Conservation (phyloP, 35 echinoderm and acorn worm species). For the Patiria miniata region DNA sequence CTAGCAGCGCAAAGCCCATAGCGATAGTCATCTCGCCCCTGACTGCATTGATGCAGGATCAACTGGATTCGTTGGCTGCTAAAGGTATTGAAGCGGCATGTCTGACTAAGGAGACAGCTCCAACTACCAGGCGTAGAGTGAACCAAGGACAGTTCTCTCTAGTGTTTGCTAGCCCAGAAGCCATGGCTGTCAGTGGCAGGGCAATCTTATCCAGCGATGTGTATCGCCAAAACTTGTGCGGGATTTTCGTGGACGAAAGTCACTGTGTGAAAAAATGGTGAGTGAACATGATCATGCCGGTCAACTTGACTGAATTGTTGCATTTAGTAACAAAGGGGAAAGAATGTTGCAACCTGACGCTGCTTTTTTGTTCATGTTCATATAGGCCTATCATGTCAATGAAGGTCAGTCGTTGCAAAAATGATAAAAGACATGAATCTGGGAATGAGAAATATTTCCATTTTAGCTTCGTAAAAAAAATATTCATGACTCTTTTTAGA, state of each 20-base stretch:
- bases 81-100: neutral
- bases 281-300: neutral
- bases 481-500: no score
- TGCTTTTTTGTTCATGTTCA: no score
- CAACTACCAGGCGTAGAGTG: neutral
- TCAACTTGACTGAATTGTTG: no score
- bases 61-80: neutral
- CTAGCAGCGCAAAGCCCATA: neutral
- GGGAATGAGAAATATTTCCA: no score
- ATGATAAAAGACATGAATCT: no score
- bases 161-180: constrained; percentile 39
- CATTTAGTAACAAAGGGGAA: no score
- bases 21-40: constrained; percentile 13
- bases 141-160: neutral
- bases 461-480: no score
- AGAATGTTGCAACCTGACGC: no score
- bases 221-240: neutral
- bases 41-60: constrained; percentile 13
- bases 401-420: no score
- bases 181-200: neutral
- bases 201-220: neutral
- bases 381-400: no score
- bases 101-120: neutral
- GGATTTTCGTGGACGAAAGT: neutral
- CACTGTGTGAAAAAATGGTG: constrained; percentile 8